These are phyloP conservation scores for Scomber japonicus DNA, from an alignment of 2,113 vertebrate species.

Conservation along the genomic window DNA sequence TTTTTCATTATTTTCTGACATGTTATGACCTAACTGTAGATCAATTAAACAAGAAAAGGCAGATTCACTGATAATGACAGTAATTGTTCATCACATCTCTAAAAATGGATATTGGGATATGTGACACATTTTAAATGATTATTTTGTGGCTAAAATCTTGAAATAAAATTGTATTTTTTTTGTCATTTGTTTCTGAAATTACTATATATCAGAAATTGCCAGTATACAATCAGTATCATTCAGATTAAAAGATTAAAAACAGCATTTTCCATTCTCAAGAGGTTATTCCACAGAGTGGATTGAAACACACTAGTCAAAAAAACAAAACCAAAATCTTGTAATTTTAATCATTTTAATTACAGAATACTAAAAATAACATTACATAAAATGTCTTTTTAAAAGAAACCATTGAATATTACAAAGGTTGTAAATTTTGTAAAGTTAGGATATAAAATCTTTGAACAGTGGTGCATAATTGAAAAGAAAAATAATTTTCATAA, in stretches of 20 bases:
- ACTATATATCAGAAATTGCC: too few species aligned
- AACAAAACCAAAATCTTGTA: not conserved
- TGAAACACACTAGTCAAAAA: not conserved
- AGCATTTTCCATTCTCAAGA: too few species aligned
- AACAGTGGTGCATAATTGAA: constrained; percentile 86
- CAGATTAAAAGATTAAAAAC: too few species aligned
- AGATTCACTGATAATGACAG: not conserved
- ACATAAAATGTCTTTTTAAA: constrained; percentile 87
- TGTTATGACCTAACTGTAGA: not conserved
- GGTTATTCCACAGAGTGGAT: not conserved
- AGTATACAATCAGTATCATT: not conserved
- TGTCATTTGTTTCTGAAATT: too few species aligned
- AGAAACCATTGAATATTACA: constrained; percentile 87
- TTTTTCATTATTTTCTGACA: not conserved
- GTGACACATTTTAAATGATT: too few species aligned
- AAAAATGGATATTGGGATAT: too few species aligned
- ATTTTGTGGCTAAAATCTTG: too few species aligned
- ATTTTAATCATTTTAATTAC: constrained; percentile 86
- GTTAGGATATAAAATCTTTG: constrained; percentile 88
- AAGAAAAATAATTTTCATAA: constrained; percentile 85
- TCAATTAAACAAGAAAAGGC: too few species aligned
- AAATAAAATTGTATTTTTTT: too few species aligned
- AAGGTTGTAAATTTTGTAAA: constrained; percentile 87
- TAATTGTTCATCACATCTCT: too few species aligned
- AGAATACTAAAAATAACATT: constrained; percentile 88